Percentiles rank a stretch among this genome's conserved stretches.
Conservation (phyloP, 2,888 invertebrate species). For the Yponomeuta evonymella region DNA sequence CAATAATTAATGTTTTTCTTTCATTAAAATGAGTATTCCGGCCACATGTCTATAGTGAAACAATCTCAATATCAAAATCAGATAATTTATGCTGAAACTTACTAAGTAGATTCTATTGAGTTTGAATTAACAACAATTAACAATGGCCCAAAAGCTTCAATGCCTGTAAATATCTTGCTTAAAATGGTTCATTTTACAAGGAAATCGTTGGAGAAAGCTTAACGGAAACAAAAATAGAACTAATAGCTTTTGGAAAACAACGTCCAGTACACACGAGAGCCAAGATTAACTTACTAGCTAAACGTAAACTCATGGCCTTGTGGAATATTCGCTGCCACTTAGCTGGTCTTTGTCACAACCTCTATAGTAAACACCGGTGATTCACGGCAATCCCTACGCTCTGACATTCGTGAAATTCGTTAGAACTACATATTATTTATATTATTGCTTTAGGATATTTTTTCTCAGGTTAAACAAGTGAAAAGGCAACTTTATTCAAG, state of each 20-base stretch:
- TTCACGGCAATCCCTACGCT: neutral
- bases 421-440: too few species aligned
- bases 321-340: slow-evolving; percentile 10
- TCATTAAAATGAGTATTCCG: slow-evolving; percentile 73
- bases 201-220: neutral
- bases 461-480: neutral
- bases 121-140: slow-evolving; percentile 53
- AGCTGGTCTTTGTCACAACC: slow-evolving; percentile 9
- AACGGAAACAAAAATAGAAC: neutral
- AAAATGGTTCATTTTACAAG: neutral
- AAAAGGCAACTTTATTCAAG: neutral
- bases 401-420: neutral
- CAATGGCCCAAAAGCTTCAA: slow-evolving; percentile 64
- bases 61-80: slow-evolving; percentile 44
- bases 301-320: neutral
- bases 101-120: slow-evolving; percentile 43
- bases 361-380: slow-evolving; percentile 15
- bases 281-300: neutral
- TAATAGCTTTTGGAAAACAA: neutral
- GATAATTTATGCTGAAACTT: slow-evolving; percentile 75
- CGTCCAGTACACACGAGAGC: neutral
- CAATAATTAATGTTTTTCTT: slow-evolving; percentile 62
- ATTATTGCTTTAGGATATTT: too few species aligned
- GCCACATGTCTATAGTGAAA: slow-evolving; percentile 43
- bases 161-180: neutral